These are phyloP conservation scores for Stictonetta naevosa DNA, from an alignment of 2,113 vertebrate species.

Conservation along the genomic window DNA sequence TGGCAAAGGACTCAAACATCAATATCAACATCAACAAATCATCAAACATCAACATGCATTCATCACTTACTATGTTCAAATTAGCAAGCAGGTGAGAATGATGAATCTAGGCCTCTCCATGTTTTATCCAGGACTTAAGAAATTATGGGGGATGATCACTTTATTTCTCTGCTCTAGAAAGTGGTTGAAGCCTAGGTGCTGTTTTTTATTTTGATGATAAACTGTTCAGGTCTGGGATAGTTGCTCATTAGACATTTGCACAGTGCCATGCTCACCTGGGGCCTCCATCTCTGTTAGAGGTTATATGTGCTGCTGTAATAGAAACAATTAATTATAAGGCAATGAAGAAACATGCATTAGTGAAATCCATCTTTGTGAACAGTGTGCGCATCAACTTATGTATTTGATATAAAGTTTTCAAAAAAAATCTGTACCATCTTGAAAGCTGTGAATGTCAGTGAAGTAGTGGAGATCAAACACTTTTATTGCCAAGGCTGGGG, in stretches of 20 bases:
- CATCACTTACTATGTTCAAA: not conserved
- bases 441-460: not conserved
- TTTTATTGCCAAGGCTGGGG: not conserved
- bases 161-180: not conserved
- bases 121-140: not conserved
- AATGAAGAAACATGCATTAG: accelerated
- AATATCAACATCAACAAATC: no score
- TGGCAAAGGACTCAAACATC: not conserved
- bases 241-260: not conserved
- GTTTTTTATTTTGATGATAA: not conserved
- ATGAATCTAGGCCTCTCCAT: not conserved
- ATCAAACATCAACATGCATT: no score
- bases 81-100: not conserved
- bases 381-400: not conserved
- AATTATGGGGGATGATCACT: not conserved
- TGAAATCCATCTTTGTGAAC: not conserved
- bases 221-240: not conserved
- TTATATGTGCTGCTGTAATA: not conserved
- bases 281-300: not conserved
- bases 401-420: not conserved
- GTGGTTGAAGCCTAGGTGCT: not conserved
- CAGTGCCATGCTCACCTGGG: not conserved
- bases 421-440: not conserved
- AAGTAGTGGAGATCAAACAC: no score
- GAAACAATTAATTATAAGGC: not conserved